Percentiles rank a stretch among this genome's conserved stretches.
Evolutionary conservation across 2,888 invertebrate genomes (phyloP).

Genomic region (Dicyrtoma fusca): DNA sequence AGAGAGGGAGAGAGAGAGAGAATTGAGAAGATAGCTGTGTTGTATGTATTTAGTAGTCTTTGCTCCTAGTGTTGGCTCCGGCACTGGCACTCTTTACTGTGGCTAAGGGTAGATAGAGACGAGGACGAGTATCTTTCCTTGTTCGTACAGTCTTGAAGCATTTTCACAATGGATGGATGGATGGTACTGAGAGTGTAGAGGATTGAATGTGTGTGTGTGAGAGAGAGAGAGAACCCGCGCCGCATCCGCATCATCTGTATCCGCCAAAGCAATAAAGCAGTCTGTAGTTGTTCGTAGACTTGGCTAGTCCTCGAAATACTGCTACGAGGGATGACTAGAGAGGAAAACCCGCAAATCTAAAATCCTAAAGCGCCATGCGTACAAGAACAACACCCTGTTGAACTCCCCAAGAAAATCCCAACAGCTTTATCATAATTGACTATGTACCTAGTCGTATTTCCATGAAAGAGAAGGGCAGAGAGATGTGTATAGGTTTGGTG

Average conservation of each 20-base stretch:
- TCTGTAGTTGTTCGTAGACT: too few species aligned
- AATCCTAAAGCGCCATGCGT: conserved; percentile 29
- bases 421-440: conserved; percentile 19
- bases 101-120: too few species aligned
- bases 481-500: too few species aligned
- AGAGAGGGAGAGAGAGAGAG: too few species aligned
- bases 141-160: not conserved
- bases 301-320: too few species aligned
- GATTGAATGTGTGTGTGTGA: too few species aligned
- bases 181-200: too few species aligned
- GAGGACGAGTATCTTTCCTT: not conserved
- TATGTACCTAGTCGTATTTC: not conserved
- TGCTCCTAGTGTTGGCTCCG: too few species aligned
- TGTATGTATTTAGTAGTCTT: not conserved
- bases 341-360: conserved; percentile 22
- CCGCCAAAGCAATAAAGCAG: not conserved
- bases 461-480: not conserved
- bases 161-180: too few species aligned
- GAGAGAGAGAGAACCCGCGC: conserved; percentile 24
- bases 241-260: conserved; percentile 11
- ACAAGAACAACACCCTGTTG: conserved; percentile 36
- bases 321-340: not conserved
- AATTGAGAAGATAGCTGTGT: not conserved
- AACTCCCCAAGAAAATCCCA: conserved; percentile 25
- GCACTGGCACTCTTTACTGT: too few species aligned